Evolutionary conservation across 2,888 invertebrate species (phyloP).

Genomic region (Lasioglossum zephyrum): DNA sequence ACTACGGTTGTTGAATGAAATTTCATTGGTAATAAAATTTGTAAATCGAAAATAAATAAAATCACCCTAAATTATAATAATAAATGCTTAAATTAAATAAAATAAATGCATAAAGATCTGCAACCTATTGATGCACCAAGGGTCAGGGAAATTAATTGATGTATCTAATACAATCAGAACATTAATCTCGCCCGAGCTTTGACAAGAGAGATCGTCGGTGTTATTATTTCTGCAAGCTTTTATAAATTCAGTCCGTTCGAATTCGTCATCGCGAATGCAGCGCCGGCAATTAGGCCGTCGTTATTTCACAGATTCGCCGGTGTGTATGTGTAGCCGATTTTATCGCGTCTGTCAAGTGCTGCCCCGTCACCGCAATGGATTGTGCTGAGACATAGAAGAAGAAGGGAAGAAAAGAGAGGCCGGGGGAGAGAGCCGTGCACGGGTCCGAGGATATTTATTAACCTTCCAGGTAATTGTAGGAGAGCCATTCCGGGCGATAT

Average conservation of each 20-base stretch:
- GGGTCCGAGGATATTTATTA: constrained; percentile 48
- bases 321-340: constrained; percentile 22
- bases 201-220: too few species aligned
- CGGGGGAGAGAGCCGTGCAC: not conserved
- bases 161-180: too few species aligned
- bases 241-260: not conserved
- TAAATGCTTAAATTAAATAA: too few species aligned
- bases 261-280: constrained; percentile 21
- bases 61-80: too few species aligned
- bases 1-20: too few species aligned
- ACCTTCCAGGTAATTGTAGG: constrained; percentile 56
- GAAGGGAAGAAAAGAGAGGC: constrained; percentile 31
- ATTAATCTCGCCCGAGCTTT: too few species aligned
- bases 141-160: too few species aligned
- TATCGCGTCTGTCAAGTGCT: constrained; percentile 48
- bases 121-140: too few species aligned
- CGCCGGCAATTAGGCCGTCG: constrained; percentile 24
- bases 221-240: not conserved
- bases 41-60: too few species aligned
- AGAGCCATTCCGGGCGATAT: constrained; percentile 6
- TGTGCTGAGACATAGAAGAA: constrained; percentile 34
- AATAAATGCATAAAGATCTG: too few species aligned
- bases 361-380: constrained; percentile 51
- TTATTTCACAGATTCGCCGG: constrained; percentile 10
- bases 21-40: too few species aligned